Base-by-base conservation (phyloP, 2,888 invertebrate genomes). In the Caenorhabditis sp. region DNA sequence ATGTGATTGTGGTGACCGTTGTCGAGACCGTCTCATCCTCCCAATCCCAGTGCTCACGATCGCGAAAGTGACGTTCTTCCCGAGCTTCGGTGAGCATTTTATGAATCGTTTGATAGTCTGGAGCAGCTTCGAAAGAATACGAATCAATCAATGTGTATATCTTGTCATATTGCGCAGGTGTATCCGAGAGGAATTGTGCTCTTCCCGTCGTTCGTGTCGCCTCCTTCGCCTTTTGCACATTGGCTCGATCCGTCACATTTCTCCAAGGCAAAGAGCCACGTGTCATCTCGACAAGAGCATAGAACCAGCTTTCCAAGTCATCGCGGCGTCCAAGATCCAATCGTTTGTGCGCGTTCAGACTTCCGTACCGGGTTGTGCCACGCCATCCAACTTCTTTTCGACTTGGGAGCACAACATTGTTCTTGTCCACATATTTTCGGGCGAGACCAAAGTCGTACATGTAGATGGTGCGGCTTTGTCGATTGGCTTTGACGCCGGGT, bases 381-480 rank as follows among this genome's bases (percentile, higher is more conserved):
- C 84, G 57, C 84, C 84, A 84, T 43, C 84, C 84, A 21, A 81
- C 78, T 26, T 83, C 81, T 58, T 77, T 76, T 20, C 84, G 63
- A 31, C 79, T 64, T 31, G 78, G 71, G 8, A 81, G 52, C 36
- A 83, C 53, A 17, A 73, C 70, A 26, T 76, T 70, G 56, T 76
- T 72, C 75, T 70, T 70, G 61, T 76, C 79, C n/a, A 78, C 31
- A 58, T 82, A 84, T 58, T 70, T 67, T 14, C 80, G 50, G 0
- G 81, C 80, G 23, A 84, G 67, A 0, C 84, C 84, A 54, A 84
- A 84, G 65, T 83, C 81, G 71, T 70, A 72, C 75, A 82, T 70
- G 64, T 72, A 83, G 21, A 82, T 77, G 0, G 71, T 77, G 12
- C 75, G 75, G 12, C 62, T 52, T 43, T 77, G 74, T 3, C 74